Percentiles rank a stretch among this genome's conserved stretches.
Conservation (phyloP, 2,797 vertebrate genomes). For the Thamnophis elegans region DNA sequence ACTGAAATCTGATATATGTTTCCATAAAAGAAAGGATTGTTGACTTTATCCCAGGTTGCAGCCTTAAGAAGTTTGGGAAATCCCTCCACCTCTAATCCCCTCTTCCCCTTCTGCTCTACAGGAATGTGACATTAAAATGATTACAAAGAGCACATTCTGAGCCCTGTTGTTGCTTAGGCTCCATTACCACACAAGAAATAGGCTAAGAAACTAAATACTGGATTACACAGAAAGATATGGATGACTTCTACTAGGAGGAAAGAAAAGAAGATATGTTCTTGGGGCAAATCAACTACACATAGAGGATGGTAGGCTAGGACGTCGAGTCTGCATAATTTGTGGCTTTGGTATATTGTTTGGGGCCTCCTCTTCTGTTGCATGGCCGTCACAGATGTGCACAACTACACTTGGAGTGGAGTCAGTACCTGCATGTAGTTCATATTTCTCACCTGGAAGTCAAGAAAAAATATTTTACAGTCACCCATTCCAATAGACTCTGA, state of each 20-base stretch:
- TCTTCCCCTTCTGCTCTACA: slow-evolving; percentile 46
- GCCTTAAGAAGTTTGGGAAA: slow-evolving; percentile 21
- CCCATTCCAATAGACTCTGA: neutral
- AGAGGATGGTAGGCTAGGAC: slow-evolving; percentile 77
- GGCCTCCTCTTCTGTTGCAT: slow-evolving; percentile 81
- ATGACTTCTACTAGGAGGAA: slow-evolving; percentile 58
- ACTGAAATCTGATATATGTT: neutral
- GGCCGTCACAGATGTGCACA: slow-evolving; percentile 84
- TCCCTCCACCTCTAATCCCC: neutral
- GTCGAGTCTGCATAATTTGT: slow-evolving; percentile 85
- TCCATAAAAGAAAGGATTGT: neutral
- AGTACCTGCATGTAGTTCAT: slow-evolving; percentile 83
- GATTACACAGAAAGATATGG: slow-evolving; percentile 63
- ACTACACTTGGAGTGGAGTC: slow-evolving; percentile 88
- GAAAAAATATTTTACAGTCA: neutral
- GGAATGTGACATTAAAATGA: slow-evolving; percentile 64
- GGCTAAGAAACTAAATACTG: slow-evolving; percentile 69
- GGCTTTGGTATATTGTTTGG: slow-evolving; percentile 83
- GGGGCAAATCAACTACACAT: slow-evolving; percentile 79
- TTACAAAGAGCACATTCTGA: slow-evolving; percentile 69
- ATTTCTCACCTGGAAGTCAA: slow-evolving; percentile 80
- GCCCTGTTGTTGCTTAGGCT: slow-evolving; percentile 72
- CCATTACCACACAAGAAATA: slow-evolving; percentile 64
- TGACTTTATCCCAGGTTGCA: neutral
- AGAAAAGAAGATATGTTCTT: slow-evolving; percentile 59